phyloP scores from a whole-genome alignment of 2,888 invertebrate species.

The Amphipyra berbera region DNA sequence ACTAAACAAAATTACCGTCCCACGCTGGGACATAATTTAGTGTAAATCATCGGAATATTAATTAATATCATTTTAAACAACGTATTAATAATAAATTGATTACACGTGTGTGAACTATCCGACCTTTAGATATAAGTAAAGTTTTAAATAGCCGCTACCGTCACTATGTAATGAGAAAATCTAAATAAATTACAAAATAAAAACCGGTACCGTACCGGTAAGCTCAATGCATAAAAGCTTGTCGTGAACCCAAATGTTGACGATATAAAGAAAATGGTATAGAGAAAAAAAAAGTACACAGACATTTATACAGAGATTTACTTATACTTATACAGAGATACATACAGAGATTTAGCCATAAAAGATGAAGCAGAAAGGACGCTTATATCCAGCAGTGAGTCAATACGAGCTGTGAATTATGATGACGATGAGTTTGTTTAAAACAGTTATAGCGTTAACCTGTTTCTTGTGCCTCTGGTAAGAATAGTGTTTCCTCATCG shows the following conservation, averaged over 20 bases:
- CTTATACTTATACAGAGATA: too few species aligned
- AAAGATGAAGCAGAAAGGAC: neutral
- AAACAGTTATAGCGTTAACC: neutral
- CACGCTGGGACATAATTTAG: constrained; percentile 18
- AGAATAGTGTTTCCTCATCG: neutral
- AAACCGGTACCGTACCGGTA: constrained; percentile 7
- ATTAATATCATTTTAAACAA: constrained; percentile 30
- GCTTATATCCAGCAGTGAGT: neutral
- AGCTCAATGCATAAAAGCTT: neutral
- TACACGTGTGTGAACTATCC: constrained; percentile 16
- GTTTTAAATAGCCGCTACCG: constrained; percentile 26
- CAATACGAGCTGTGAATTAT: neutral
- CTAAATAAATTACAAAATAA: constrained; percentile 27
- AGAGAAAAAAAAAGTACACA: neutral
- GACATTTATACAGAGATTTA: too few species aligned
- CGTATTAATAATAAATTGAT: constrained; percentile 33
- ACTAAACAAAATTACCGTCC: constrained; percentile 18
- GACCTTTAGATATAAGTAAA: constrained; percentile 19
- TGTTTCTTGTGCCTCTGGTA: neutral
- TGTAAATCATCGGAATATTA: constrained; percentile 22
- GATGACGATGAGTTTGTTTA: neutral
- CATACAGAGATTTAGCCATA: too few species aligned
- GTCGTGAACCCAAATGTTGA: too few species aligned
- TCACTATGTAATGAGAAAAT: constrained; percentile 19
- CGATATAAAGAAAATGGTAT: neutral